A percentile compares a stretch with the other conserved stretches of the same genome.
These are phyloP conservation scores for Isichthys henryi DNA, from an alignment of 2,113 vertebrate species.

Conservation along the genomic window DNA sequence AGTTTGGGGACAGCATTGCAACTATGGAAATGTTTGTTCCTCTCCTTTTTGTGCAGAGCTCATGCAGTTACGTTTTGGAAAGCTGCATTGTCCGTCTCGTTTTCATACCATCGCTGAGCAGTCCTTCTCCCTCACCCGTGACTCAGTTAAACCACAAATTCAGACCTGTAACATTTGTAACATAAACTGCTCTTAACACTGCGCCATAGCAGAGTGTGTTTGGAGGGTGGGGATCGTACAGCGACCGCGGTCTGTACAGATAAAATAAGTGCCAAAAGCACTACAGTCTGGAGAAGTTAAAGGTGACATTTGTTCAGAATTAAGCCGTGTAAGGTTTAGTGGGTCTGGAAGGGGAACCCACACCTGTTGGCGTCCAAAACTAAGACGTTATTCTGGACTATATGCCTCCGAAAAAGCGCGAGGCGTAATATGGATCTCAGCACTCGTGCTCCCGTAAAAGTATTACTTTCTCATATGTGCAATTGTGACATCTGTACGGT, in stretches of 20 bases:
- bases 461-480: constrained; percentile 15
- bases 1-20: background rate
- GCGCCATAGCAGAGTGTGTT: constrained; percentile 36
- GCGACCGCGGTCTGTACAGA: constrained; percentile 10
- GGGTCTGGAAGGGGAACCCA: constrained; percentile 29
- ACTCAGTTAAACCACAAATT: constrained; percentile 29
- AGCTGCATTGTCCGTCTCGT: constrained; percentile 25
- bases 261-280: constrained; percentile 33
- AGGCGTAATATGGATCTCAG: background rate
- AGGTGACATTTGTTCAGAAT: constrained; percentile 53
- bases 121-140: constrained; percentile 18
- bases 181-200: constrained; percentile 30
- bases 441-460: constrained; percentile 18
- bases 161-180: constrained; percentile 37
- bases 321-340: constrained; percentile 35
- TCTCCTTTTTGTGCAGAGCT: background rate
- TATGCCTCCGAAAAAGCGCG: constrained; percentile 8
- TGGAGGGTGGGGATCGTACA: constrained; percentile 3
- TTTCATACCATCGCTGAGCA: background rate
- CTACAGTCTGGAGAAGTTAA: constrained; percentile 33
- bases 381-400: constrained; percentile 25
- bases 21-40: background rate
- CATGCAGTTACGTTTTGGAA: constrained; percentile 13
- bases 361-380: constrained; percentile 35
- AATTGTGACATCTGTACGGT: constrained; percentile 24